Evolutionary conservation across 2,113 vertebrate genomes (phyloP).

Genomic region (Hemiscyllium ocellatum): DNA sequence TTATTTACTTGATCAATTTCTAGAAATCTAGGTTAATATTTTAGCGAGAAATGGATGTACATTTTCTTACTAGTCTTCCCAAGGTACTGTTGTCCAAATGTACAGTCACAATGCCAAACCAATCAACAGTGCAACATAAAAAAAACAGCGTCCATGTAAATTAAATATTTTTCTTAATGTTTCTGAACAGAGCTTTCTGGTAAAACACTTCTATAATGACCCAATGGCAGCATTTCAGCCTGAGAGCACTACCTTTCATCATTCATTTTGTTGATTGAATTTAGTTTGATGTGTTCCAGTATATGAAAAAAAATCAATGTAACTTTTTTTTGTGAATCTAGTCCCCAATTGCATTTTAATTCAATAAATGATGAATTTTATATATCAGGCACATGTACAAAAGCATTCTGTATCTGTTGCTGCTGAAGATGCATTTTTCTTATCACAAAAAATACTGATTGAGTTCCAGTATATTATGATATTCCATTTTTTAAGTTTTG

Average conservation of each 20-base stretch:
- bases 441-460: background rate
- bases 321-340: background rate
- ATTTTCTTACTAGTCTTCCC: background rate
- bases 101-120: background rate
- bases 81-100: background rate
- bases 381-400: background rate
- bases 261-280: constrained; percentile 16
- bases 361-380: background rate
- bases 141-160: background rate
- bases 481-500: background rate
- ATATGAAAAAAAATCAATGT: background rate
- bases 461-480: background rate
- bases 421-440: background rate
- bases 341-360: background rate
- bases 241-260: background rate
- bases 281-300: background rate
- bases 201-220: background rate
- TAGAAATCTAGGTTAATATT: background rate
- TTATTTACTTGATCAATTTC: background rate
- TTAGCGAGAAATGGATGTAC: background rate
- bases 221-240: background rate
- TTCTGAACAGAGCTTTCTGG: background rate
- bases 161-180: too few relatives aligned
- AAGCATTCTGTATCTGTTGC: background rate
- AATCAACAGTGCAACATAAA: background rate